Evolutionary conservation across 2,797 vertebrate genomes (phyloP).

Genomic region (Hephaestus fuliginosus): DNA sequence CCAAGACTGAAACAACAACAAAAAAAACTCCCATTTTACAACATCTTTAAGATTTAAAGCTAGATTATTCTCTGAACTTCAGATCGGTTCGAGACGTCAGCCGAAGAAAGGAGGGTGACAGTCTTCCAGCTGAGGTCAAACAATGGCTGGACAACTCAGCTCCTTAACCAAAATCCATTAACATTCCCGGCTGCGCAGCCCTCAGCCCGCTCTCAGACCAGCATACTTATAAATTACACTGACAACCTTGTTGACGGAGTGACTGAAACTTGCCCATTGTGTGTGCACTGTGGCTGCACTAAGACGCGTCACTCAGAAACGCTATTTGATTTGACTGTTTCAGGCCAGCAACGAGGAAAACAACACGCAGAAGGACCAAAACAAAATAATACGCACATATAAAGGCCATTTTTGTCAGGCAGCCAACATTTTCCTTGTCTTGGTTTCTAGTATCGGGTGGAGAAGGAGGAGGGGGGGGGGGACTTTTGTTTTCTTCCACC

Average conservation of each 20-base stretch:
- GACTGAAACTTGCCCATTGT: constrained; percentile 78
- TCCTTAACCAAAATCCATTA: constrained; percentile 69
- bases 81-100: neutral
- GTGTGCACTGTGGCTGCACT: constrained; percentile 53
- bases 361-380: constrained; percentile 59
- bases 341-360: constrained; percentile 51
- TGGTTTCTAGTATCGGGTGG: constrained; percentile 50
- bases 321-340: constrained; percentile 67
- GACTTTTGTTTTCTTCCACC: constrained; percentile 65
- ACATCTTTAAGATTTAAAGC: neutral
- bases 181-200: constrained; percentile 73
- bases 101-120: neutral
- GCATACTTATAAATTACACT: constrained; percentile 75
- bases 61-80: neutral
- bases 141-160: constrained; percentile 46
- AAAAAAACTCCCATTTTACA: no score
- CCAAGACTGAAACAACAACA: neutral
- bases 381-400: constrained; percentile 48
- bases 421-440: constrained; percentile 71
- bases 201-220: constrained; percentile 56
- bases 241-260: constrained; percentile 62
- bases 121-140: constrained; percentile 46
- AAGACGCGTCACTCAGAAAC: constrained; percentile 57
- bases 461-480: constrained; percentile 1
- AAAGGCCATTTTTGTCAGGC: constrained; percentile 51